Evolutionary conservation across 2,113 vertebrate species (phyloP).

Genomic region (Panurus biarmicus): DNA sequence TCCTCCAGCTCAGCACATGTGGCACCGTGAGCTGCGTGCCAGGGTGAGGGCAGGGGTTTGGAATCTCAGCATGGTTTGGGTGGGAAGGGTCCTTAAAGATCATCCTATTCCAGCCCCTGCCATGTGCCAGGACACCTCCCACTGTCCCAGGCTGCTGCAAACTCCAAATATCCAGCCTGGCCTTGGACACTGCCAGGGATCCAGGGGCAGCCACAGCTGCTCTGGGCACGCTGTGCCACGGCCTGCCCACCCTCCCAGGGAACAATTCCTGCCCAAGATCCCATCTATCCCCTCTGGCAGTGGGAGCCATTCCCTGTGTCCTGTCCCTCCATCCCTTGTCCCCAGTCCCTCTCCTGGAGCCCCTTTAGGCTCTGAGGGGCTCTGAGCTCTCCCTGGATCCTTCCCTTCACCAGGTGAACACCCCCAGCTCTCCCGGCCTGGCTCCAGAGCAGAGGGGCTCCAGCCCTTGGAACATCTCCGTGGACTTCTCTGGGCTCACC

Average conservation of each 20-base stretch:
- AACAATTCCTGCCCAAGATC: background rate
- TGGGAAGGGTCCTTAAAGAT: background rate
- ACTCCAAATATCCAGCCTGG: background rate
- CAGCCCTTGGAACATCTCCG: accelerated
- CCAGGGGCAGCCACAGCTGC: background rate
- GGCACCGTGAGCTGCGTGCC: accelerated
- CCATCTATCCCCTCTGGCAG: background rate
- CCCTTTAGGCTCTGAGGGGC: background rate
- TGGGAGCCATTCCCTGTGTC: background rate
- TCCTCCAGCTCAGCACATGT: background rate
- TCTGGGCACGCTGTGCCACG: background rate
- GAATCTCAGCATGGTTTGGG: background rate
- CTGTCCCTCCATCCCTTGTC: background rate
- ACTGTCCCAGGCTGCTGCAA: background rate
- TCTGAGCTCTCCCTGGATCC: background rate
- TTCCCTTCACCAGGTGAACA: background rate
- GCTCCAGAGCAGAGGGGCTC: background rate
- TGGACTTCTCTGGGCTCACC: background rate
- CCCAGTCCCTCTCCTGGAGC: background rate
- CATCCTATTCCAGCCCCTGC: background rate
- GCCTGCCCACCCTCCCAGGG: background rate
- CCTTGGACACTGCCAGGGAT: background rate
- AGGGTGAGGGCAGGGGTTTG: background rate
- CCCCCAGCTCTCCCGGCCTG: background rate
- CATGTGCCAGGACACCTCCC: background rate